phyloP scores from a whole-genome alignment of 1,140 invertebrate species.

The Drosophila yakuba region DNA sequence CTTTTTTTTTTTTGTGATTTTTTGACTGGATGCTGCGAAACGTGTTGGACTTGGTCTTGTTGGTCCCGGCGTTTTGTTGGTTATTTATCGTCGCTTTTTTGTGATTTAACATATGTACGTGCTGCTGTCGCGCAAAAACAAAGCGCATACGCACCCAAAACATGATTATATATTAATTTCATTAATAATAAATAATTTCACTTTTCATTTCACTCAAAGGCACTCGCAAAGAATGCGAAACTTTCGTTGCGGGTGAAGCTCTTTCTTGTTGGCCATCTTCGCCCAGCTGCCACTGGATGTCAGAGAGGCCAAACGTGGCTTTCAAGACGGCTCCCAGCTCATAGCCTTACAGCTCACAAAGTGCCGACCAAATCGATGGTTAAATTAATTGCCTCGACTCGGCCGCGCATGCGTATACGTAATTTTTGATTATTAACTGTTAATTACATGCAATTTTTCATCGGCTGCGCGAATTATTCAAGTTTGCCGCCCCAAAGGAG shows the following conservation, averaged over 20 bases:
- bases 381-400: constrained; percentile 72
- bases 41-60: constrained; percentile 64
- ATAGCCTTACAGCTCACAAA: constrained; percentile 11
- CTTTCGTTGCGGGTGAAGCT: constrained; percentile 77
- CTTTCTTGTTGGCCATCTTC: constrained; percentile 5
- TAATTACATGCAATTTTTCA: constrained; percentile 73
- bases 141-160: constrained; percentile 50
- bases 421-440: constrained; percentile 76
- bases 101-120: constrained; percentile 82
- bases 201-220: constrained; percentile 75
- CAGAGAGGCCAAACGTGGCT: constrained; percentile 59
- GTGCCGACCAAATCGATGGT: constrained; percentile 66
- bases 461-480: constrained; percentile 38
- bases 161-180: constrained; percentile 80
- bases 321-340: constrained; percentile 17
- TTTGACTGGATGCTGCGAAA: constrained; percentile 53
- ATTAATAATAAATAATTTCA: constrained; percentile 83
- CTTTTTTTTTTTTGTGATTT: constrained; percentile 1
- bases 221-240: constrained; percentile 58
- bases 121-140: constrained; percentile 68
- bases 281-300: constrained; percentile 36
- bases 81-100: constrained; percentile 80
- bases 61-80: constrained; percentile 46
- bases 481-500: constrained; percentile 58
- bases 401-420: constrained; percentile 72